Conservation (phyloP, 2,888 invertebrate species). For the Polyommatus icarus region DNA sequence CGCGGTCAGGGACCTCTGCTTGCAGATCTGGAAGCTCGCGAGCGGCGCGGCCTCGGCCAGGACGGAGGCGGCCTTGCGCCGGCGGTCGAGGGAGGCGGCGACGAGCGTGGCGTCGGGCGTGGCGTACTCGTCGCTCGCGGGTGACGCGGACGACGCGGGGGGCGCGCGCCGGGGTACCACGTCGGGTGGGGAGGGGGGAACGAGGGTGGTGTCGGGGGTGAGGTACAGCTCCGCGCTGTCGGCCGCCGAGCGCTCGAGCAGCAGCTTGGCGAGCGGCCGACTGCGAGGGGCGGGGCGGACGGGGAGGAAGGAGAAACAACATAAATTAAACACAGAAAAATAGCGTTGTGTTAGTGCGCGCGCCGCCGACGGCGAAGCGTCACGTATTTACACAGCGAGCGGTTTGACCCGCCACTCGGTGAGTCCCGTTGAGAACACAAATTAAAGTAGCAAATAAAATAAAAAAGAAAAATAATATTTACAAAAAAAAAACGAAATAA, state of each 20-base stretch:
- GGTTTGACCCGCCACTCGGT: neutral
- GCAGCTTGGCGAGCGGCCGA: conserved; percentile 56
- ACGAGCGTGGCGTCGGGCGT: conserved; percentile 59
- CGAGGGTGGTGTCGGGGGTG: conserved; percentile 63
- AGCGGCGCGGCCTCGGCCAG: conserved; percentile 61
- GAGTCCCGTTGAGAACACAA: neutral
- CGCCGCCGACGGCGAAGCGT: conserved; percentile 42
- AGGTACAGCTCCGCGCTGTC: conserved; percentile 61
- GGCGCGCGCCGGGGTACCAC: conserved; percentile 57
- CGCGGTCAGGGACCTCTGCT: conserved; percentile 74
- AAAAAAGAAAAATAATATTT: neutral
- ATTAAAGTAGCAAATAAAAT: conserved; percentile 5
- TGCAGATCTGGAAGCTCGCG: conserved; percentile 71
- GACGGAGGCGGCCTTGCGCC: conserved; percentile 59
- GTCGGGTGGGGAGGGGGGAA: conserved; percentile 66
- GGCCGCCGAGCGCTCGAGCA: conserved; percentile 54
- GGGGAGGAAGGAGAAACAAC: conserved; percentile 53
- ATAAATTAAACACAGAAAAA: conserved; percentile 49
- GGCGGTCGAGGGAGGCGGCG: conserved; percentile 68
- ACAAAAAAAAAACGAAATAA: neutral
- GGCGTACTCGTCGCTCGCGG: conserved; percentile 53
- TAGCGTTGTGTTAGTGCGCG: conserved; percentile 58
- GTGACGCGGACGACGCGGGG: conserved; percentile 47
- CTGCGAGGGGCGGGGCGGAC: conserved; percentile 47
- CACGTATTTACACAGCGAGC: neutral